Conservation (phyloP, 1,140 invertebrate genomes). For the Drosophila grimshawi region DNA sequence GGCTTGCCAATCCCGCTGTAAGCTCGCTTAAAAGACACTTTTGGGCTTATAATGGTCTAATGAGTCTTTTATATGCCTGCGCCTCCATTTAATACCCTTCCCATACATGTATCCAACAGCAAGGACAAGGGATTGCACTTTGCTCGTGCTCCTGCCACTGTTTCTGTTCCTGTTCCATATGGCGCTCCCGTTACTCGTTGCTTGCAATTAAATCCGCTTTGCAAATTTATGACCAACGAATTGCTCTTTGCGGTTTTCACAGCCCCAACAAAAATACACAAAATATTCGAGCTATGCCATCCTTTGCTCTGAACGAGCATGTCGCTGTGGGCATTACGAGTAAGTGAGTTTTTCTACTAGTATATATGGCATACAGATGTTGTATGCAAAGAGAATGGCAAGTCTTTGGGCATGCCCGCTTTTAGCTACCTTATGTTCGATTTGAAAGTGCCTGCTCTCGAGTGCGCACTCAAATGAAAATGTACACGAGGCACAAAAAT, state of each 20-base stretch:
- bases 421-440: slow-evolving; percentile 56
- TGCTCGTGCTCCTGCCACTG: slow-evolving; percentile 12
- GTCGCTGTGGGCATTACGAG: slow-evolving; percentile 17
- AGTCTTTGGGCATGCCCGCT: neutral
- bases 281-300: slow-evolving; percentile 42
- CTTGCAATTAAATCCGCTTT: slow-evolving; percentile 61
- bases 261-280: slow-evolving; percentile 36
- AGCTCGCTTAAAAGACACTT: slow-evolving; percentile 36
- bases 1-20: slow-evolving; percentile 15
- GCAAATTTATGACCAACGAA: slow-evolving; percentile 67
- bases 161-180: neutral
- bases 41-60: slow-evolving; percentile 37
- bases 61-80: slow-evolving; percentile 50
- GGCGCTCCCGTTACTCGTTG: slow-evolving; percentile 18
- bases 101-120: neutral
- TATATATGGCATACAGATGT: slow-evolving; percentile 15
- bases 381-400: slow-evolving; percentile 27
- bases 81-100: neutral
- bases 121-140: slow-evolving; percentile 56
- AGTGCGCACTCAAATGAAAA: slow-evolving; percentile 35
- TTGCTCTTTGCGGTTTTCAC: slow-evolving; percentile 59
- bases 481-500: slow-evolving; percentile 15
- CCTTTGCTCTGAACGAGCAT: slow-evolving; percentile 1
- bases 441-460: slow-evolving; percentile 44
- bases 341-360: slow-evolving; percentile 26